These are phyloP conservation scores for Paramormyrops kingsleyae DNA, from an alignment of 2,113 vertebrate genomes.

Conservation along the genomic window DNA sequence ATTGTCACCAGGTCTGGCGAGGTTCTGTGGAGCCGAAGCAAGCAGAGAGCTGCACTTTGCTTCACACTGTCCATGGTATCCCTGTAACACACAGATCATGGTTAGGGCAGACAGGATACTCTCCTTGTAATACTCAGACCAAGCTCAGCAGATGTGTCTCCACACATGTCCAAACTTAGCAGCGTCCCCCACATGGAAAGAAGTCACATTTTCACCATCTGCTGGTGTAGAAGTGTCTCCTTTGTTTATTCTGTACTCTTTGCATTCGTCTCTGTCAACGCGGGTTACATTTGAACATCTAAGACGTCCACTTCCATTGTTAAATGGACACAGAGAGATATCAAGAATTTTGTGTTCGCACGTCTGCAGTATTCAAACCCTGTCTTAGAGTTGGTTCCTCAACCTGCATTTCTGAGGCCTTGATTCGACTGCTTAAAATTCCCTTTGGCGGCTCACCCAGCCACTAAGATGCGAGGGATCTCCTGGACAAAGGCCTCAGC, in stretches of 20 bases:
- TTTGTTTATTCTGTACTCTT: not conserved
- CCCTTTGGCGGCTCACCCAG: slow-evolving; percentile 63
- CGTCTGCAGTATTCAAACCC: not conserved
- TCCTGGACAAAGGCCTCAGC: slow-evolving; percentile 83
- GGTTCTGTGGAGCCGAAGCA: slow-evolving; percentile 82
- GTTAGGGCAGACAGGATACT: not conserved
- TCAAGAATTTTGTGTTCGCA: not conserved
- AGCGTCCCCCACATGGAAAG: not conserved
- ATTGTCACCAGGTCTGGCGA: slow-evolving; percentile 84
- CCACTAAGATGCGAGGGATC: slow-evolving; percentile 84
- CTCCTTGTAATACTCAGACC: not conserved
- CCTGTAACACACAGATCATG: slow-evolving; percentile 41
- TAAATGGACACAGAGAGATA: not conserved
- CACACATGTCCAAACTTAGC: not conserved
- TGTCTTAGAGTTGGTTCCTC: not conserved
- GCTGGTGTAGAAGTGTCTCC: not conserved
- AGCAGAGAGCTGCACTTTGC: slow-evolving; percentile 81
- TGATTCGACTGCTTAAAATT: not conserved
- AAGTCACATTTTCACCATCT: not conserved
- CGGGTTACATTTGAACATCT: not conserved
- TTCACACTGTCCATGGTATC: slow-evolving; percentile 94
- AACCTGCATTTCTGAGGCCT: not conserved
- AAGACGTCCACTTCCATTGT: not conserved
- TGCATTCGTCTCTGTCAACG: not conserved
- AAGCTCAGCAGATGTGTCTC: not conserved